phyloP scores from a whole-genome alignment of 1,140 invertebrate genomes.

The Atopsyche davidsoni region DNA sequence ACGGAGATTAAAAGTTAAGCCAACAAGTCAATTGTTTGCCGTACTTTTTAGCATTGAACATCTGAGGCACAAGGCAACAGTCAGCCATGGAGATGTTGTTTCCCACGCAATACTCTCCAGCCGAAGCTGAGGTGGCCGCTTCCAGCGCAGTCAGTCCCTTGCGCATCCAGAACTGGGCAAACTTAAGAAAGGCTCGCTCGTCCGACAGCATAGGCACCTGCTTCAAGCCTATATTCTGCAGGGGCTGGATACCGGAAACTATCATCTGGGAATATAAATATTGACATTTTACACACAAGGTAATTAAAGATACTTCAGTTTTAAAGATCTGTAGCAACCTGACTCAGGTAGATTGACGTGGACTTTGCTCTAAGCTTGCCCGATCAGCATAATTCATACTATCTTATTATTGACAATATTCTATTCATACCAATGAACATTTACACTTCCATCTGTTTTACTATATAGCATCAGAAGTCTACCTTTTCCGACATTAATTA shows the following conservation, averaged over 20 bases:
- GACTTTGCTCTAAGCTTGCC: too few relatives aligned
- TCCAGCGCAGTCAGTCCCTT: slow-evolving; percentile 82
- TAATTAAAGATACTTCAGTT: neutral
- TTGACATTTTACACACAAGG: slow-evolving; percentile 39
- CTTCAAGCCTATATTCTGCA: slow-evolving; percentile 85
- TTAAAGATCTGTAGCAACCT: too few relatives aligned
- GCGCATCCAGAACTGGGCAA: slow-evolving; percentile 81
- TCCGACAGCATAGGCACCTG: slow-evolving; percentile 63
- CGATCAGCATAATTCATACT: neutral
- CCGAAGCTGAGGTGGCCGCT: slow-evolving; percentile 65
- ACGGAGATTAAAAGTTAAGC: neutral
- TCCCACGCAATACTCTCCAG: slow-evolving; percentile 89
- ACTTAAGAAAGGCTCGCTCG: slow-evolving; percentile 71
- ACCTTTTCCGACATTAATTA: too few relatives aligned
- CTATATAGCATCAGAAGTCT: too few relatives aligned
- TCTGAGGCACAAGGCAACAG: slow-evolving; percentile 88
- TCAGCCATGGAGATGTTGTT: slow-evolving; percentile 90
- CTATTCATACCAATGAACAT: too few relatives aligned
- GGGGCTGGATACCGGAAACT: slow-evolving; percentile 86
- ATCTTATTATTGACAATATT: too few relatives aligned
- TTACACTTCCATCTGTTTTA: too few relatives aligned
- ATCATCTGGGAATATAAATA: slow-evolving; percentile 71
- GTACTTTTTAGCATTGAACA: slow-evolving; percentile 73
- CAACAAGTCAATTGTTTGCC: slow-evolving; percentile 4
- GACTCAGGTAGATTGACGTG: too few relatives aligned